Evolutionary conservation across 2,113 vertebrate genomes (phyloP).

Genomic region (Sapayoa aenigma): DNA sequence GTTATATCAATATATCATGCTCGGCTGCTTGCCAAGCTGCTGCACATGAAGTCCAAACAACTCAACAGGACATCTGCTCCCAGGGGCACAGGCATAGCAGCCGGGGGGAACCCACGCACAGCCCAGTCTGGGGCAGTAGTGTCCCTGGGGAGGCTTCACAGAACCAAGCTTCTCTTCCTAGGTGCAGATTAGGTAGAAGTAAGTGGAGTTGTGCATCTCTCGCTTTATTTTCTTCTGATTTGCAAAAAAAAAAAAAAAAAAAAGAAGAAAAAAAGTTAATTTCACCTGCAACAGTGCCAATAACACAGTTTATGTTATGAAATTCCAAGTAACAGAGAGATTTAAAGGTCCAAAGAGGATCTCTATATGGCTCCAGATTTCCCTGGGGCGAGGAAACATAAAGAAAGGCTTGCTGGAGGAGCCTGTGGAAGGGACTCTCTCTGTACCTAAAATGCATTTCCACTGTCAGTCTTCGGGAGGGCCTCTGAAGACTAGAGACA

Average conservation of each 20-base stretch:
- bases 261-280: neutral
- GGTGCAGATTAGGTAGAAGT: neutral
- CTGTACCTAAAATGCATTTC: neutral
- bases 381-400: neutral
- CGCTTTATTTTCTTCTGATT: neutral
- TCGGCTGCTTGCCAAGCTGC: neutral
- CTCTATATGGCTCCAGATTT: neutral
- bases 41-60: neutral
- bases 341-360: neutral
- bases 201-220: neutral
- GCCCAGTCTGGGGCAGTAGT: neutral
- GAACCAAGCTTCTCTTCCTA: neutral
- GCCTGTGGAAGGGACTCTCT: neutral
- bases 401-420: neutral
- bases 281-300: fast-evolving
- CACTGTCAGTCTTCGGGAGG: neutral
- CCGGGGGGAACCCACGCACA: fast-evolving
- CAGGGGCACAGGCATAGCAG: fast-evolving
- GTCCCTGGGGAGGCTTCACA: neutral
- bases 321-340: neutral
- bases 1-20: neutral
- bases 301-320: neutral
- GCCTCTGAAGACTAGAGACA: neutral
- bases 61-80: neutral
- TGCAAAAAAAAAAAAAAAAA: neutral